Percentiles rank a stretch among this genome's conserved stretches.
These are phyloP conservation scores for Pachypeltis micranthus DNA, from an alignment of 1,140 invertebrate species.

Conservation along the genomic window DNA sequence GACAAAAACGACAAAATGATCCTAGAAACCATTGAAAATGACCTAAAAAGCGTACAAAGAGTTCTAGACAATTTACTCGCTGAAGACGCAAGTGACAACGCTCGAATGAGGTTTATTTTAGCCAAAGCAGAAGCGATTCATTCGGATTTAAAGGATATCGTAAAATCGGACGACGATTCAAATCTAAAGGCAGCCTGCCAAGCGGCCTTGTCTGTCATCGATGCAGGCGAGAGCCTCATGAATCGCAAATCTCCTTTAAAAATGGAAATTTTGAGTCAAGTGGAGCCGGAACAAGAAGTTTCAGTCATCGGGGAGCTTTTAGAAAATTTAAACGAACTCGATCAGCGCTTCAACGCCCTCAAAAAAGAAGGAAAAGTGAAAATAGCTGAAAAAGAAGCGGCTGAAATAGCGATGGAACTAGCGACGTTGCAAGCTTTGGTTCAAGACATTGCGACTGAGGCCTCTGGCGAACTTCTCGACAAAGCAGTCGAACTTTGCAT, in stretches of 20 bases:
- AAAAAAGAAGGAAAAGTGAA: not conserved
- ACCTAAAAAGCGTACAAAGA: slow-evolving; percentile 17
- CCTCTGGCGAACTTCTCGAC: not conserved
- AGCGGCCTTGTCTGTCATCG: not conserved
- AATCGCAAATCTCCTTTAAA: not conserved
- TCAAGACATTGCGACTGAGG: slow-evolving; percentile 8
- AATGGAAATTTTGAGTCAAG: slow-evolving; percentile 1
- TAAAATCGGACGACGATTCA: not conserved
- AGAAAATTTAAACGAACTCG: slow-evolving; percentile 3
- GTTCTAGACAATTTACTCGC: slow-evolving; percentile 10
- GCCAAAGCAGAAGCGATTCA: slow-evolving; percentile 6
- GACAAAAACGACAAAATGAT: slow-evolving; percentile 16
- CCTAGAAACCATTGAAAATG: slow-evolving; percentile 13
- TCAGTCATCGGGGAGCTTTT: slow-evolving; percentile 5
- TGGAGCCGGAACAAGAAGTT: not conserved
- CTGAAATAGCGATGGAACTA: slow-evolving; percentile 2
- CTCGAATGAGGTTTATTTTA: slow-evolving; percentile 11
- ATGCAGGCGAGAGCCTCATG: not conserved
- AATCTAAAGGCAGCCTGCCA: slow-evolving; percentile 1
- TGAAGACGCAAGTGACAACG: slow-evolving; percentile 4
- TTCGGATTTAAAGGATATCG: slow-evolving; percentile 10
- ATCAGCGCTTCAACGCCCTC: not conserved
- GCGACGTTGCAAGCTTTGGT: slow-evolving; percentile 10
- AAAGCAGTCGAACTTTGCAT: slow-evolving; percentile 8
- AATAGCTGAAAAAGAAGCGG: not conserved